Conservation (phyloP, 2,113 vertebrate species). For the Lagopus muta region DNA sequence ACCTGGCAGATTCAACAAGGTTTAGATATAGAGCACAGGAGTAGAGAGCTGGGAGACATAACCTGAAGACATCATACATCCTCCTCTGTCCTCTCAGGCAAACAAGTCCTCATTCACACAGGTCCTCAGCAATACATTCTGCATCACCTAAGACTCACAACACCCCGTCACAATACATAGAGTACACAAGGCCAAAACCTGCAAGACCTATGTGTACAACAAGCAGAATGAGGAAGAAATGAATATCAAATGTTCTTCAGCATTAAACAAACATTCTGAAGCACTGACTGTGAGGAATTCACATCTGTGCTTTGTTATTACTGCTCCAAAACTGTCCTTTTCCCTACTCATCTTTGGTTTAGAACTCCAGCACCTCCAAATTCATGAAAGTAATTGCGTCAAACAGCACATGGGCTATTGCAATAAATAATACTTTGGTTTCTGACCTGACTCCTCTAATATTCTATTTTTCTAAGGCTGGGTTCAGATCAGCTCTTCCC, state of each 20-base stretch:
- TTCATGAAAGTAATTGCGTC: background rate
- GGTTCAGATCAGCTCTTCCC: background rate
- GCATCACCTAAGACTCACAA: background rate
- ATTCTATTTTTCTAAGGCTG: background rate
- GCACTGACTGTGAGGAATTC: background rate
- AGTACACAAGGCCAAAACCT: background rate
- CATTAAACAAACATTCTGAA: background rate
- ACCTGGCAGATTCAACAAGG: background rate
- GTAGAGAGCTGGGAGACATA: background rate
- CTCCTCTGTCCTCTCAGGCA: background rate
- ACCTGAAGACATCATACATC: fast-evolving
- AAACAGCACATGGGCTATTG: background rate
- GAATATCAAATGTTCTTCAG: background rate
- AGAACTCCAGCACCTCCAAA: background rate
- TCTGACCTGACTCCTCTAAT: background rate
- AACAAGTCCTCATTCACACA: background rate
- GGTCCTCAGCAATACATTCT: background rate
- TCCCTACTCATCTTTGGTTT: background rate
- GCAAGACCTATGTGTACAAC: background rate
- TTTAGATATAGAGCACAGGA: background rate
- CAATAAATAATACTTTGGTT: background rate
- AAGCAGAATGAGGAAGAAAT: fast-evolving
- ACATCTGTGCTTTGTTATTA: background rate
- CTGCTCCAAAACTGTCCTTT: background rate
- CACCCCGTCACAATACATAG: fast-evolving